Evolutionary conservation across 2,797 vertebrate species (phyloP).

Genomic region (Phoxinus dragarum): DNA sequence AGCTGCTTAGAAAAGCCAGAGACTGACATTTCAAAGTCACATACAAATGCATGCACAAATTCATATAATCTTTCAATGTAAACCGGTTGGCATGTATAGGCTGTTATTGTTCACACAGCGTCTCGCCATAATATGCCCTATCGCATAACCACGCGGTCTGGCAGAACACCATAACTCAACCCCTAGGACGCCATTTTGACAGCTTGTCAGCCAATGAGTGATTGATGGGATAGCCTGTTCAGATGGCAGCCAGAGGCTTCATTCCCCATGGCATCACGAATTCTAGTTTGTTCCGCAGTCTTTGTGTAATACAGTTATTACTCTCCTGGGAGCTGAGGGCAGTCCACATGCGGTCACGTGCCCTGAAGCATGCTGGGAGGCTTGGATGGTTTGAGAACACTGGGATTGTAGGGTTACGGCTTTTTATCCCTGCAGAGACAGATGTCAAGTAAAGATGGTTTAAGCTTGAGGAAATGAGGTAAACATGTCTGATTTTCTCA

Average conservation of each 20-base stretch:
- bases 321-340: slow-evolving; percentile 10
- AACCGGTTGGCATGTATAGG: slow-evolving; percentile 5
- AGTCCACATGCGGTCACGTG: slow-evolving; percentile 12
- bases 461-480: background rate
- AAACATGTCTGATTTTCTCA: slow-evolving; percentile 14
- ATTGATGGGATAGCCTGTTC: slow-evolving; percentile 31
- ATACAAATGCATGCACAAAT: slow-evolving; percentile 34
- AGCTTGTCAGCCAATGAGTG: slow-evolving; percentile 34
- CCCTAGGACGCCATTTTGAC: slow-evolving; percentile 41
- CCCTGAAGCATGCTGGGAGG: slow-evolving; percentile 14
- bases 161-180: slow-evolving; percentile 31
- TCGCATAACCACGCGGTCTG: slow-evolving; percentile 34
- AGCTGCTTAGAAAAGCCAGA: slow-evolving; percentile 14
- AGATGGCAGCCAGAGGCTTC: slow-evolving; percentile 32
- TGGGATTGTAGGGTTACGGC: slow-evolving; percentile 25
- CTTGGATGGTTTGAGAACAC: slow-evolving; percentile 19
- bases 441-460: slow-evolving; percentile 28
- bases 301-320: slow-evolving; percentile 29
- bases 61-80: slow-evolving; percentile 28
- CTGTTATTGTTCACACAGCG: slow-evolving; percentile 23
- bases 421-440: slow-evolving; percentile 5
- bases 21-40: slow-evolving; percentile 39
- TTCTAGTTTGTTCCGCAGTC: slow-evolving; percentile 16
- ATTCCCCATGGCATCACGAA: slow-evolving; percentile 5
- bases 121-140: slow-evolving; percentile 24